These are phyloP conservation scores for Trematomus bernacchii DNA, from an alignment of 2,797 vertebrate species.

Conservation along the genomic window DNA sequence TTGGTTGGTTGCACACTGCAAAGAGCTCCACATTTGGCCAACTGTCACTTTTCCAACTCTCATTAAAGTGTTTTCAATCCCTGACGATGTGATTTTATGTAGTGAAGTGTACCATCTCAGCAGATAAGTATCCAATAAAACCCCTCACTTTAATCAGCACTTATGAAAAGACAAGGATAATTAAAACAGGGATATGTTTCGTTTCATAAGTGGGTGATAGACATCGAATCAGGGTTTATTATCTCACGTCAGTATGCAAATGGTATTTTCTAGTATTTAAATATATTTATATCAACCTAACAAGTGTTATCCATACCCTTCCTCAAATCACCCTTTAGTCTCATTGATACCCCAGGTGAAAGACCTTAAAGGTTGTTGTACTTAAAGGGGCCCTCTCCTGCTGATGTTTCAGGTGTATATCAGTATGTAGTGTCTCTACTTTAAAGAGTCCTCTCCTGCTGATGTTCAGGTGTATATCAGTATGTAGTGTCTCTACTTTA, in stretches of 20 bases:
- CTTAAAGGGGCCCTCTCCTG: too few species aligned
- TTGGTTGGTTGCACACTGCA: background rate
- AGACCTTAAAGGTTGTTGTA: too few species aligned
- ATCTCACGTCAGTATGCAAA: background rate
- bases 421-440: too few species aligned
- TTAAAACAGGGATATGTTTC: background rate
- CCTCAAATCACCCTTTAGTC: too few species aligned
- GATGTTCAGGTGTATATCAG: too few species aligned
- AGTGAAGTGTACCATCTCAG: background rate
- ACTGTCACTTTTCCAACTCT: background rate
- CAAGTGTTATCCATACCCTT: background rate
- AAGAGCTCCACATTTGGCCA: background rate
- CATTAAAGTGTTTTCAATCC: background rate
- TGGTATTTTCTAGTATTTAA: background rate
- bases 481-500: too few species aligned
- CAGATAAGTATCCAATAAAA: background rate
- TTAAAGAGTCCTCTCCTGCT: too few species aligned
- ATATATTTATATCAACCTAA: background rate
- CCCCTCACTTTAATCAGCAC: background rate
- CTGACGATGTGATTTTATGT: slow-evolving; percentile 3
- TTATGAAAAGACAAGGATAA: background rate
- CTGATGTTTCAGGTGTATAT: too few species aligned
- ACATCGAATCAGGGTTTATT: background rate
- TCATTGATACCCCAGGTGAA: too few species aligned
- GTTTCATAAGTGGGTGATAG: background rate